phyloP scores from a whole-genome alignment of 2,888 invertebrate genomes.

The Melinaea marsaeus region DNA sequence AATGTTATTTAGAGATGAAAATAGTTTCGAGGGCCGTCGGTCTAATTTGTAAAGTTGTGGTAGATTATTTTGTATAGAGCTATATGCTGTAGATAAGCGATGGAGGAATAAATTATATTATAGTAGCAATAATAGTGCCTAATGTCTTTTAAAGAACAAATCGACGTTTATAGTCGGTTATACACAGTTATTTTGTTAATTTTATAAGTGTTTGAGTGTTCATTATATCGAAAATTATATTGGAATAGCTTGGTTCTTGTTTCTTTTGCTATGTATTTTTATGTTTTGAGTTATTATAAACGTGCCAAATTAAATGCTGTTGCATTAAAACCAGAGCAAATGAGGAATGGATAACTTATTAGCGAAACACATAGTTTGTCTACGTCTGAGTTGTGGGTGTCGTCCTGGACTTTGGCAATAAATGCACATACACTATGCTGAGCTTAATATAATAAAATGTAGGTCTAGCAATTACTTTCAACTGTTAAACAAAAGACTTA shows the following conservation, averaged over 20 bases:
- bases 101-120: constrained; percentile 65
- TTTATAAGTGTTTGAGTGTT: constrained; percentile 71
- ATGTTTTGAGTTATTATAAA: constrained; percentile 20
- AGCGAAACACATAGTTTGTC: neutral
- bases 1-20: constrained; percentile 67
- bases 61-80: constrained; percentile 75
- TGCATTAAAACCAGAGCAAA: constrained; percentile 10
- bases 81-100: constrained; percentile 72
- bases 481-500: constrained; percentile 38
- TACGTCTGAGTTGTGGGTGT: constrained; percentile 25
- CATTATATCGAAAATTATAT: constrained; percentile 39
- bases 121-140: constrained; percentile 78
- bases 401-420: constrained; percentile 36
- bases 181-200: constrained; percentile 64
- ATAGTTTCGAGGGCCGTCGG: constrained; percentile 61
- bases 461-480: constrained; percentile 34
- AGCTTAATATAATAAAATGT: constrained; percentile 47
- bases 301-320: constrained; percentile 24
- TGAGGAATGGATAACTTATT: neutral
- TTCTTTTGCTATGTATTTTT: constrained; percentile 30
- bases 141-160: constrained; percentile 70
- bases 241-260: constrained; percentile 27
- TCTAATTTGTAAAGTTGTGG: constrained; percentile 69
- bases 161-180: constrained; percentile 47
- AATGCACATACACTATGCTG: constrained; percentile 51